Percentiles rank a stretch among this genome's conserved stretches.
These are phyloP conservation scores for Beaufortia kweichowensis DNA, from an alignment of 2,113 vertebrate species.

Conservation along the genomic window DNA sequence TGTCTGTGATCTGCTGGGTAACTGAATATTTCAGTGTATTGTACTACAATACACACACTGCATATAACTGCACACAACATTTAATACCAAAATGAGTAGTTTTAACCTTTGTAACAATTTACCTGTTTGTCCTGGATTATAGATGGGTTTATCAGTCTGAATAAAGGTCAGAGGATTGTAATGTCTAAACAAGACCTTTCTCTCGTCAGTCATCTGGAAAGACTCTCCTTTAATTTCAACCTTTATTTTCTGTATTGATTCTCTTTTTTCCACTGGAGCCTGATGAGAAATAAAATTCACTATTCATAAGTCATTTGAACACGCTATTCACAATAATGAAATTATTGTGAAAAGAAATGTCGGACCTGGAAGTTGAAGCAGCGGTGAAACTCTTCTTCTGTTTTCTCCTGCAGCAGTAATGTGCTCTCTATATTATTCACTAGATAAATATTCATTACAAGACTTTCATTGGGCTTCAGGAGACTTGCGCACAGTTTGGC, in stretches of 20 bases:
- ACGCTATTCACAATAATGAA: background rate
- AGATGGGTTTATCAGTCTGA: constrained; percentile 73
- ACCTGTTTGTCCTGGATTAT: constrained; percentile 73
- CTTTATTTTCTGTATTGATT: constrained; percentile 49
- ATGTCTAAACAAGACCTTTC: constrained; percentile 62
- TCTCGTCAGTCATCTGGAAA: constrained; percentile 61
- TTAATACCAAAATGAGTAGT: no score
- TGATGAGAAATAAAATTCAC: constrained; percentile 29
- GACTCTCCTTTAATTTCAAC: constrained; percentile 62
- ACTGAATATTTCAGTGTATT: no score
- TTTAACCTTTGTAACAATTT: constrained; percentile 5
- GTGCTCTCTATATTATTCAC: constrained; percentile 14
- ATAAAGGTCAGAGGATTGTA: constrained; percentile 58
- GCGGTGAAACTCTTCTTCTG: constrained; percentile 51
- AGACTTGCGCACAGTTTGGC: constrained; percentile 64
- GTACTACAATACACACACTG: no score
- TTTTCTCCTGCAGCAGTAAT: constrained; percentile 33
- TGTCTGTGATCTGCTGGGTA: no score
- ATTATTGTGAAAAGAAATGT: no score
- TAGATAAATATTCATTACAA: constrained; percentile 64
- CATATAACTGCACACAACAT: no score
- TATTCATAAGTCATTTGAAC: background rate
- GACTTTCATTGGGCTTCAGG: constrained; percentile 62
- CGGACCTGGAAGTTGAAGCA: constrained; percentile 65
- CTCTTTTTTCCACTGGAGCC: constrained; percentile 56